phyloP scores from a whole-genome alignment of 2,888 invertebrate genomes.

The Melanophora roralis region DNA sequence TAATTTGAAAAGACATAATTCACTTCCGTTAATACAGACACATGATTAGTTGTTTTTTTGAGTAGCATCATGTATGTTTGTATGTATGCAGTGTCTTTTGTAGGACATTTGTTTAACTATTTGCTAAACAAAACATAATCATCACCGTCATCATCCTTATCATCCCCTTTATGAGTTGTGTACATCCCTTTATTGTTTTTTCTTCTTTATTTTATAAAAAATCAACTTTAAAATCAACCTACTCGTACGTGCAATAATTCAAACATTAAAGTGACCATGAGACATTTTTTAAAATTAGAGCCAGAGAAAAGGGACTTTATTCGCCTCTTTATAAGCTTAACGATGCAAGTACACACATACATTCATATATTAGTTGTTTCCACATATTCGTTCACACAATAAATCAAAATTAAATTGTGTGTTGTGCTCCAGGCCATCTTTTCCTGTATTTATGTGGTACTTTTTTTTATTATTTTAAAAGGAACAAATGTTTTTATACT shows the following conservation, averaged over 20 bases:
- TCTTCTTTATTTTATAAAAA: conserved; percentile 8
- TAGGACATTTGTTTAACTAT: conserved; percentile 24
- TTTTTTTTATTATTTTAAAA: conserved; percentile 24
- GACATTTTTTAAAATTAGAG: conserved; percentile 72
- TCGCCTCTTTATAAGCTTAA: conserved; percentile 14
- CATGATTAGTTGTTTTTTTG: conserved; percentile 38
- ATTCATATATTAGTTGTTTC: conserved; percentile 46
- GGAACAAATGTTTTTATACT: conserved; percentile 16
- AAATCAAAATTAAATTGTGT: conserved; percentile 63
- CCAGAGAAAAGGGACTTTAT: conserved; percentile 18
- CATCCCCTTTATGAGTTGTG: conserved; percentile 45
- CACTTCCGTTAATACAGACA: conserved; percentile 69
- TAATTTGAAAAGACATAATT: conserved; percentile 71
- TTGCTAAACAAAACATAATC: conserved; percentile 6
- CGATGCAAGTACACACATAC: no score
- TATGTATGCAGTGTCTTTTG: neutral
- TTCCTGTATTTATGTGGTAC: conserved; percentile 35
- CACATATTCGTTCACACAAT: conserved; percentile 61
- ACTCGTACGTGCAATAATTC: conserved; percentile 71
- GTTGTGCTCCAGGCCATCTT: conserved; percentile 51
- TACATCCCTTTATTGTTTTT: conserved; percentile 17
- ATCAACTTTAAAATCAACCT: conserved; percentile 55
- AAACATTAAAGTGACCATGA: conserved; percentile 75
- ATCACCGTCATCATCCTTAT: conserved; percentile 3
- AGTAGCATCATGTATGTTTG: conserved; percentile 46